phyloP scores from a whole-genome alignment of 2,113 vertebrate species.

The Corythaixoides concolor region DNA sequence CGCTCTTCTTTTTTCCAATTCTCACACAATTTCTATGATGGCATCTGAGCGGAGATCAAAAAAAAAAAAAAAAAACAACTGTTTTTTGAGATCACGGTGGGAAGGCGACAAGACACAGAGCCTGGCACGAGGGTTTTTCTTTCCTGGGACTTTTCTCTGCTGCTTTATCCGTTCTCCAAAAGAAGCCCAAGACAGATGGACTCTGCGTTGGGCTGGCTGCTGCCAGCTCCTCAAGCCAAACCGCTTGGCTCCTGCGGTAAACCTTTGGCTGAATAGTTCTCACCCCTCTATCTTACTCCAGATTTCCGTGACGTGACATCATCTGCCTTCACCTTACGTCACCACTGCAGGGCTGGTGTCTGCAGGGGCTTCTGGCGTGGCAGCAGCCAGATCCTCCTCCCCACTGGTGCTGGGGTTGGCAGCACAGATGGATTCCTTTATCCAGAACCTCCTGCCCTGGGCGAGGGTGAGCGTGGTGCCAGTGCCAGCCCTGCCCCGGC shows the following conservation, averaged over 20 bases:
- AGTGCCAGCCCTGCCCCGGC: neutral
- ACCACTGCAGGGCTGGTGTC: too few species aligned
- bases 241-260: accelerated
- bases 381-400: neutral
- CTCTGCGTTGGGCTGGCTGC: neutral
- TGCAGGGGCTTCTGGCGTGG: too few species aligned
- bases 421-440: accelerated
- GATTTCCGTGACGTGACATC: accelerated
- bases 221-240: neutral
- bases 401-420: accelerated
- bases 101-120: accelerated
- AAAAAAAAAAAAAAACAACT: neutral
- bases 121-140: neutral
- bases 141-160: too few species aligned
- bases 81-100: neutral
- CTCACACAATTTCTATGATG: neutral
- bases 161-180: neutral
- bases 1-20: neutral
- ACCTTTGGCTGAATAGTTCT: accelerated
- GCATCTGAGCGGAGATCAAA: accelerated
- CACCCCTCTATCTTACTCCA: neutral
- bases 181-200: neutral
- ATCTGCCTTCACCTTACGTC: too few species aligned
- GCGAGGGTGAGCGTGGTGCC: accelerated
- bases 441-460: accelerated